Evolutionary conservation across 2,113 vertebrate genomes (phyloP), one percentile per base, ranked within the genome.

Genomic region (Cochlearius cochlearius): DNA sequence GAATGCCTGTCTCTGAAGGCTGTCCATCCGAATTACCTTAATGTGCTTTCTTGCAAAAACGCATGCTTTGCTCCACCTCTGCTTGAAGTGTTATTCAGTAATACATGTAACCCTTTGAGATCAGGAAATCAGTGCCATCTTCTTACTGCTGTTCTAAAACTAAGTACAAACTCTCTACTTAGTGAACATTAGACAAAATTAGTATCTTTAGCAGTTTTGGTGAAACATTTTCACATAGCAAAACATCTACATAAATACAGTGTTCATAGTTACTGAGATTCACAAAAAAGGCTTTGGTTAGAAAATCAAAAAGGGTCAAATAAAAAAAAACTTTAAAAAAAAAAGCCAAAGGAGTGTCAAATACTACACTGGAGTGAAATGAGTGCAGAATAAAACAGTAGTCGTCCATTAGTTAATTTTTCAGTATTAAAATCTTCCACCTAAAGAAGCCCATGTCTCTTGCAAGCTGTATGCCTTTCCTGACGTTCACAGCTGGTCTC

Each of bases 401-500:
- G 64, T 73, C 3, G 22, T 91, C 90, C 97, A 47, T 94, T 59
- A 80, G 68, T 92, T 81, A 78, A 26, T 81, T 95, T 86, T 75
- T 74, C 95, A 66, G 41, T 76, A 81, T 66, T 73, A 63, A 95
- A 96, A 62, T 83, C 91, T 95, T 93, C 91, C 95, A 64, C 41
- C 34, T 96, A 74, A 74, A 90, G 86, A 90, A 90, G 84, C 80
- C 73, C 83, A 4, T 29, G 47, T 83, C 60, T 85, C 83, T 53
- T 75, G 82, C 74, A 78, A 86, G 91, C 87, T 60, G 92, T 81
- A 90, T 94, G 85, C 88, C 95, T 92, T 69, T 87, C 76, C n/a
- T 95, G 97, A 81, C 4, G 1, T 93, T 97, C 94, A 97, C 97
- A 97, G 94, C 96, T 97, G 94, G 94, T 91, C 83, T 93, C 32